phyloP scores from a whole-genome alignment of 2,113 vertebrate species.

The Zosterops pallidus region DNA sequence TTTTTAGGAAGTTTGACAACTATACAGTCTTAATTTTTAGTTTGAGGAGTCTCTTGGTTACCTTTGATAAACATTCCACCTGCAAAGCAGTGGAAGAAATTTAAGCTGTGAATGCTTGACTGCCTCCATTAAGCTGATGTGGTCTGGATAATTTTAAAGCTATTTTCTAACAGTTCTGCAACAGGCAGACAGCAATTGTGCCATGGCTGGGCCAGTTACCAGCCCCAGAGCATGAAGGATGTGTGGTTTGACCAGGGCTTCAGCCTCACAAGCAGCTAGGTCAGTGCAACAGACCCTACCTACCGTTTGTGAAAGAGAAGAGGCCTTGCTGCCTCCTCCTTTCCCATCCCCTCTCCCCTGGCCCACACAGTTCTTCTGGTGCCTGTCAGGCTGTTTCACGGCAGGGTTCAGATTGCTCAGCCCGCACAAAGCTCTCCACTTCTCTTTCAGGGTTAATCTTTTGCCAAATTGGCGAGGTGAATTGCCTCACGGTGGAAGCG shows the following conservation, averaged over 20 bases:
- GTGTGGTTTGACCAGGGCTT: neutral
- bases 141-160: neutral
- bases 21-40: neutral
- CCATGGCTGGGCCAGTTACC: neutral
- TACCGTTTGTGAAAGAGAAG: neutral
- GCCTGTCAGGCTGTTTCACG: neutral
- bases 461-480: neutral
- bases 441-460: slow-evolving; percentile 28
- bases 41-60: neutral
- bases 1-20: neutral
- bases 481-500: neutral
- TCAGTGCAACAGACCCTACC: neutral
- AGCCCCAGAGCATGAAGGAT: neutral
- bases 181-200: neutral
- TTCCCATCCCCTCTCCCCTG: neutral
- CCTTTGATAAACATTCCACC: neutral
- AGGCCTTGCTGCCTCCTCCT: neutral
- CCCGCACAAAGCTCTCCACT: neutral
- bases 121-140: neutral
- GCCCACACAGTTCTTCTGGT: neutral
- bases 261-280: slow-evolving; percentile 3
- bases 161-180: neutral
- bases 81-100: neutral
- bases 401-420: neutral
- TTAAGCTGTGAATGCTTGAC: neutral